phyloP scores from a whole-genome alignment of 2,797 vertebrate species.

The Trachops cirrhosus region DNA sequence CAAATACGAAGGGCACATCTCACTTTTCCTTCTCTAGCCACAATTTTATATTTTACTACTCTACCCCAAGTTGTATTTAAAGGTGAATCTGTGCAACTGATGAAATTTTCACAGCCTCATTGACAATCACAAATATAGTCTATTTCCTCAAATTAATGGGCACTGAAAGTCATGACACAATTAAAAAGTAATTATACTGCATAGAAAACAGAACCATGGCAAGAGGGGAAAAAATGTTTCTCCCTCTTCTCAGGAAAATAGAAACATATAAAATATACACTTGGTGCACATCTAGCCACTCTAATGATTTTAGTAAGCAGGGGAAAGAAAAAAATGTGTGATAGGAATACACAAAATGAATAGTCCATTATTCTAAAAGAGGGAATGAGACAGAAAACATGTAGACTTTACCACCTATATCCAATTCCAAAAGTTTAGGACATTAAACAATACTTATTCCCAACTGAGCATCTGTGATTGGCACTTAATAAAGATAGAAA shows the following conservation, averaged over 20 bases:
- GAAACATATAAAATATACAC: constrained; percentile 36
- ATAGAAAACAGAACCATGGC: constrained; percentile 41
- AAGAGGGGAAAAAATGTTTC: background rate
- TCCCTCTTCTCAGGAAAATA: constrained; percentile 46
- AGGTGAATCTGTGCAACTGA: constrained; percentile 25
- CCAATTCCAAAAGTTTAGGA: background rate
- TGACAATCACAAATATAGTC: constrained; percentile 50
- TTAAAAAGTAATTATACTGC: constrained; percentile 52
- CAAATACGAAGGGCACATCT: background rate
- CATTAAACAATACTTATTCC: background rate
- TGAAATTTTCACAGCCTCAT: constrained; percentile 39
- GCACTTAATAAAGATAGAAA: constrained; percentile 54
- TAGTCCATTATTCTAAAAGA: constrained; percentile 7
- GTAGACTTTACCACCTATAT: background rate
- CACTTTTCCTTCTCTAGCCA: background rate
- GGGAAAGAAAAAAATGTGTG: constrained; percentile 20
- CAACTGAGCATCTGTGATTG: background rate
- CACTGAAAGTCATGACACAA: constrained; percentile 54
- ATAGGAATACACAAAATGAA: constrained; percentile 37
- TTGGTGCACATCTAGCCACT: background rate
- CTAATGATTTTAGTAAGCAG: constrained; percentile 39
- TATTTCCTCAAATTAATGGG: constrained; percentile 49
- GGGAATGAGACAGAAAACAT: background rate
- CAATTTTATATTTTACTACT: constrained; percentile 9
- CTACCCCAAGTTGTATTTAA: constrained; percentile 45